These are phyloP conservation scores for Manacus vitellinus DNA, from an alignment of 2,113 vertebrate genomes.

Conservation along the genomic window DNA sequence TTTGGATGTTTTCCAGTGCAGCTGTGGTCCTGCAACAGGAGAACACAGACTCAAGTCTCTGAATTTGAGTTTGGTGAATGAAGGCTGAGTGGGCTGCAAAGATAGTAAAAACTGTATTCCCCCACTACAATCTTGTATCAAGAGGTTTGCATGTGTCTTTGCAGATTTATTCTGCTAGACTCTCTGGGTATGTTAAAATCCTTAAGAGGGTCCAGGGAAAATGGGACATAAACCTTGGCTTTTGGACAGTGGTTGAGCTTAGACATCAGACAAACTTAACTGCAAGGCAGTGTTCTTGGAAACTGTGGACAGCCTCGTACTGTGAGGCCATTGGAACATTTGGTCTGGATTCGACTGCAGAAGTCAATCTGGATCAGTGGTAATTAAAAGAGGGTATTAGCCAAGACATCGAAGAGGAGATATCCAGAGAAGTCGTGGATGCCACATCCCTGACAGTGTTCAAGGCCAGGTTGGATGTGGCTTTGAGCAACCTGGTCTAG, in stretches of 20 bases:
- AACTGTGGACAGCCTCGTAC: not conserved
- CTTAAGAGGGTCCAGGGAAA: not conserved
- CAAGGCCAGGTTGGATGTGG: not conserved
- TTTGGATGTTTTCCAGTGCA: not conserved
- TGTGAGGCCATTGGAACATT: not conserved
- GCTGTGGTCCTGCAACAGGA: not conserved
- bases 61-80: not conserved
- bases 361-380: not conserved
- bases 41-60: not conserved
- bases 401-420: not conserved
- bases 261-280: not conserved
- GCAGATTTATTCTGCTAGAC: not conserved
- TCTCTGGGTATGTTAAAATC: not conserved
- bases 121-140: not conserved
- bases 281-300: not conserved
- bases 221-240: not conserved
- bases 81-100: not conserved
- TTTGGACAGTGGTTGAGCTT: not conserved
- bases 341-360: not conserved
- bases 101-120: not conserved
- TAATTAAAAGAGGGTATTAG: not conserved
- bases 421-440: not conserved
- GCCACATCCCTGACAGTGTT: not conserved
- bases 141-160: accelerated
- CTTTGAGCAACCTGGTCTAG: not conserved